phyloP scores from a whole-genome alignment of 2,888 invertebrate species.

The Alcis repandata region DNA sequence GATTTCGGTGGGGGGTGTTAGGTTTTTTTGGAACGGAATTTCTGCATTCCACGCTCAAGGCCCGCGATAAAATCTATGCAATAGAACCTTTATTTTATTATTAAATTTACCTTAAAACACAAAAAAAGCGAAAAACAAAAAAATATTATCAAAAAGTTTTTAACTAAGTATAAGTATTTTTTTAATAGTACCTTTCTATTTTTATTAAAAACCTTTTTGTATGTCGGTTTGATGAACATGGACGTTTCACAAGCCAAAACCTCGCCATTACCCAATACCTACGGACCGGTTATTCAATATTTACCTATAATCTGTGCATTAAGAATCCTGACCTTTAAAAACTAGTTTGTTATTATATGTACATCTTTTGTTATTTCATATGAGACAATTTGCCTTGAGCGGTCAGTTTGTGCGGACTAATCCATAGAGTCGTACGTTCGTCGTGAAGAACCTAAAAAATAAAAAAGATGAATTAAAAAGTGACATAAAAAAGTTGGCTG shows the following conservation, averaged over 20 bases:
- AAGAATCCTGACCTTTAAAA: conserved; percentile 47
- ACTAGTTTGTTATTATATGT: conserved; percentile 43
- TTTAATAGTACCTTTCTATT: too few species aligned
- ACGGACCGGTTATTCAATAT: conserved; percentile 36
- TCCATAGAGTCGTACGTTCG: conserved; percentile 13
- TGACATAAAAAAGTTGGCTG: conserved; percentile 33
- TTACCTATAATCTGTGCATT: conserved; percentile 14
- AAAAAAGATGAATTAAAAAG: conserved; percentile 31
- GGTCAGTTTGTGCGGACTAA: conserved; percentile 52
- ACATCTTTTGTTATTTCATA: conserved; percentile 32
- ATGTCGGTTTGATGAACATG: too few species aligned
- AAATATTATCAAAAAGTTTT: too few species aligned
- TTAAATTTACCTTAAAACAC: too few species aligned
- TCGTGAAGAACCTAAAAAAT: background rate
- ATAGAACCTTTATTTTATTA: too few species aligned
- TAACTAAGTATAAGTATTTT: too few species aligned
- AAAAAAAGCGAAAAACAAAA: too few species aligned
- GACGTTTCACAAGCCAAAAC: background rate
- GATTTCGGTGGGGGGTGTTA: too few species aligned
- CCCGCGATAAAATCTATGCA: too few species aligned
- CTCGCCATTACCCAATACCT: conserved; percentile 23
- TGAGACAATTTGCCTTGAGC: conserved; percentile 32
- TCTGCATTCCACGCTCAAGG: too few species aligned
- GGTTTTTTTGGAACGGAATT: too few species aligned
- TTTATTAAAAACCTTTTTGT: too few species aligned